Evolutionary conservation across 2,797 vertebrate species (phyloP).

Genomic region (Apodemus agrarius): DNA sequence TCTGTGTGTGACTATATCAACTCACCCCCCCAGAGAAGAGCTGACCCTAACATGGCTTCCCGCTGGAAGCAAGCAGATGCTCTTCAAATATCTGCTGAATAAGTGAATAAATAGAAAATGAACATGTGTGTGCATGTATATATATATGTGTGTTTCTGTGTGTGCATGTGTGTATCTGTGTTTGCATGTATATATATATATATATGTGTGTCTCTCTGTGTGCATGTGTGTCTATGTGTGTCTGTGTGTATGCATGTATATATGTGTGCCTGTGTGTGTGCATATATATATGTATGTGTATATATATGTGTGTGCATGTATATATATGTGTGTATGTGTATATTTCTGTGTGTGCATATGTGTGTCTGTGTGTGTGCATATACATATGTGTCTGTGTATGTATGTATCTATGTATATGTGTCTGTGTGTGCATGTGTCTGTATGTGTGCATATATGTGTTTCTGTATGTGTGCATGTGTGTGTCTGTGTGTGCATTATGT

Average conservation of each 20-base stretch:
- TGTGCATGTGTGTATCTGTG: not conserved
- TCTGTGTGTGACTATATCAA: not conserved
- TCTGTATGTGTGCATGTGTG: fast-evolving
- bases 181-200: not conserved
- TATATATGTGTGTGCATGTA: not conserved
- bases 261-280: not conserved
- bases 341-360: not conserved
- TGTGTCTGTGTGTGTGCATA: not conserved
- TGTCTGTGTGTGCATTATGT: not conserved
- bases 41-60: not conserved
- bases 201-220: not conserved
- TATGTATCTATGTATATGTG: fast-evolving
- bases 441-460: not conserved
- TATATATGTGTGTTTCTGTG: not conserved
- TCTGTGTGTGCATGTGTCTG: not conserved
- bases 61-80: not conserved
- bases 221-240: not conserved
- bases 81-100: not conserved
- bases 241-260: not conserved
- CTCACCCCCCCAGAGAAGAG: not conserved
- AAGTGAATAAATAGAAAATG: not conserved
- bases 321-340: fast-evolving
- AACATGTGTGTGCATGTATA: not conserved
- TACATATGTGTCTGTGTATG: fast-evolving
- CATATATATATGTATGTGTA: fast-evolving